Base-by-base conservation (phyloP, 2,888 invertebrate genomes). In the Linyphia triangularis region DNA sequence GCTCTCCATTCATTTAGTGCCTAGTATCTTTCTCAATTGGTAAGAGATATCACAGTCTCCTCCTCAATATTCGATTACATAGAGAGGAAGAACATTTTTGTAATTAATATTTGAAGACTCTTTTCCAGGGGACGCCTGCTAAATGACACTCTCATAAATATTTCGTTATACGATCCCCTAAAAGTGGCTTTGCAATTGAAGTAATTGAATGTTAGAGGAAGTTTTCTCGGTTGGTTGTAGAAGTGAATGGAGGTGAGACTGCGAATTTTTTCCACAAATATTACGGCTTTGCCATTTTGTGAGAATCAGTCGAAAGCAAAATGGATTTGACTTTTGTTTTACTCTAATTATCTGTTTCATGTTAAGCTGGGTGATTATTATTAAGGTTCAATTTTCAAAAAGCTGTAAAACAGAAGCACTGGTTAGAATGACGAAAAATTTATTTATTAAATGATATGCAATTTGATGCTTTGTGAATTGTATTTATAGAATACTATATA, bases 121-220 rank as follows among this genome's bases (percentile, higher is more conserved):
- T 43, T 63, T 78, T 43, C 65, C n/a, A 22, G 22, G 16, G 28
- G 69, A 33, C 7, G 30, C 16, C 26, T 24, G 63, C 43, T 69
- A 81, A 81, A 81, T 26, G 79, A 81, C 69, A 33, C 22, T 57
- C 79, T 81, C 69, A 81, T 81, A 69, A 81, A 81, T 79, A 79
- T 79, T 79, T 51, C 28, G 24, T n/a, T 19, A 40, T 30, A 30
- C 57, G 67, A 57, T 24, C n/a, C 19, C 51, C n/a, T 24, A 13
- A 69, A 51, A 57, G 51, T 24, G 24, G 57, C 51, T 51, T 43
- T 67, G 28, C 69, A 81, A 81, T 81, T 69, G 69, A 69, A 81
- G 69, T 81, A 81, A 69, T 67, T 69, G 79, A 57, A 69, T 69
- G 57, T 51, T n/a, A 24, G 33, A 22, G 57, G 30, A 69, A 78